phyloP scores from a whole-genome alignment of 2,113 vertebrate species.

The Syrrhaptes paradoxus region DNA sequence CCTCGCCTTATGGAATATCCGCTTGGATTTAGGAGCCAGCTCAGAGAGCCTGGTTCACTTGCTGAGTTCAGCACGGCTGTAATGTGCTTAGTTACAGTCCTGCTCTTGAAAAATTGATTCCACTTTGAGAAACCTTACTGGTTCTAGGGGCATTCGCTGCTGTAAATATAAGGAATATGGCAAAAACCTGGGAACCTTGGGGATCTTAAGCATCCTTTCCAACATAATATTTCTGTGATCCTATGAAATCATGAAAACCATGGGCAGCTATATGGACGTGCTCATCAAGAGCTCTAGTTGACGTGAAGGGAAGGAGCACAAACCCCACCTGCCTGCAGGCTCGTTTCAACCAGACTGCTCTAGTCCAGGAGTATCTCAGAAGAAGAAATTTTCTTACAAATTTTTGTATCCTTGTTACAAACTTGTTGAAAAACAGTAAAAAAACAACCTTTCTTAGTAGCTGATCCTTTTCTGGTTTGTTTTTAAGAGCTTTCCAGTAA shows the following conservation, averaged over 20 bases:
- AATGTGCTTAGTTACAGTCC: slow-evolving; percentile 55
- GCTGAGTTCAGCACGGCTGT: slow-evolving; percentile 52
- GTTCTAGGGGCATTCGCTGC: background rate
- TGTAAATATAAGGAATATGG: background rate
- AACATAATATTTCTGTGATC: background rate
- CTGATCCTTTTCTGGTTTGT: background rate
- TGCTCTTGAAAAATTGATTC: slow-evolving; percentile 55
- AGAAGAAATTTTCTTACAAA: background rate
- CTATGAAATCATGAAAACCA: background rate
- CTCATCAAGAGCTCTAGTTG: background rate
- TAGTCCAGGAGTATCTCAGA: background rate
- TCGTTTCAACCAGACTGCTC: background rate
- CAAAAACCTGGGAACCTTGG: background rate
- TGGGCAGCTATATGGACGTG: background rate
- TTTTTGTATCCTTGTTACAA: background rate
- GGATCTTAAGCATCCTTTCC: background rate
- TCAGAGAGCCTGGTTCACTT: background rate
- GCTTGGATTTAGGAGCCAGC: slow-evolving; percentile 37
- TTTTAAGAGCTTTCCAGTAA: background rate
- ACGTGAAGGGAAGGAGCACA: background rate
- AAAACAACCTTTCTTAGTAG: background rate
- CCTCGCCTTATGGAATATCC: slow-evolving; percentile 36
- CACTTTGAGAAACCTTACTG: slow-evolving; percentile 33
- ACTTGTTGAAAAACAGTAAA: background rate
- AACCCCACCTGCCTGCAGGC: background rate